phyloP scores from a whole-genome alignment of 2,113 vertebrate genomes.

The Neodon shergylaensis region DNA sequence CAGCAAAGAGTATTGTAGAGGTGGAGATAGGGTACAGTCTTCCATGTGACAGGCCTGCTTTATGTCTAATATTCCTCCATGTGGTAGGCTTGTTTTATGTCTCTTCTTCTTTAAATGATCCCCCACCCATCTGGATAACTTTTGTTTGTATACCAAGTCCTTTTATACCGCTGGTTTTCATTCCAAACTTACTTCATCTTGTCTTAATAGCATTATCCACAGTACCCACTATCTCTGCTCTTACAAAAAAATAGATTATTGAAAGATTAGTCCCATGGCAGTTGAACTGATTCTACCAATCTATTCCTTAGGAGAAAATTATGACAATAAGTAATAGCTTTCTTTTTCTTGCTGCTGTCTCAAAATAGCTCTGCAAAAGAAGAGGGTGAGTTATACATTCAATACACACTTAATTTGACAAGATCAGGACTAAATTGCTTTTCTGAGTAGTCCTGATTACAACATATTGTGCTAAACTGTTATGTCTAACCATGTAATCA shows the following conservation, averaged over 20 bases:
- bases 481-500: conserved; percentile 80
- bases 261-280: conserved; percentile 60
- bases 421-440: conserved; percentile 80
- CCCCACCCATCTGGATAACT: background rate
- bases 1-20: background rate
- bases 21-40: background rate
- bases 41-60: background rate
- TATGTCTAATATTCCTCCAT: no score
- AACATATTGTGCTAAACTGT: conserved; percentile 77
- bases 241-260: conserved; percentile 49
- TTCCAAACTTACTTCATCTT: conserved; percentile 33
- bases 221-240: background rate
- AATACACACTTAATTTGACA: conserved; percentile 76
- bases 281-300: conserved; percentile 35
- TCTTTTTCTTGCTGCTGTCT: conserved; percentile 44
- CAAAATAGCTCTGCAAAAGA: conserved; percentile 67
- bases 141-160: background rate
- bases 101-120: background rate
- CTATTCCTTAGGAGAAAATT: conserved; percentile 58
- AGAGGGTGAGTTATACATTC: conserved; percentile 79
- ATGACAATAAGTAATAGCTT: conserved; percentile 66
- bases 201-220: background rate
- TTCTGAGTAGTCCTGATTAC: conserved; percentile 83
- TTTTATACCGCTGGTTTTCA: background rate
- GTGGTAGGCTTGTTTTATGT: no score